A percentile compares a stretch with the other conserved stretches of the same genome.
phyloP scores from a whole-genome alignment of 1,140 invertebrate species.

The Brachionus rubens region DNA sequence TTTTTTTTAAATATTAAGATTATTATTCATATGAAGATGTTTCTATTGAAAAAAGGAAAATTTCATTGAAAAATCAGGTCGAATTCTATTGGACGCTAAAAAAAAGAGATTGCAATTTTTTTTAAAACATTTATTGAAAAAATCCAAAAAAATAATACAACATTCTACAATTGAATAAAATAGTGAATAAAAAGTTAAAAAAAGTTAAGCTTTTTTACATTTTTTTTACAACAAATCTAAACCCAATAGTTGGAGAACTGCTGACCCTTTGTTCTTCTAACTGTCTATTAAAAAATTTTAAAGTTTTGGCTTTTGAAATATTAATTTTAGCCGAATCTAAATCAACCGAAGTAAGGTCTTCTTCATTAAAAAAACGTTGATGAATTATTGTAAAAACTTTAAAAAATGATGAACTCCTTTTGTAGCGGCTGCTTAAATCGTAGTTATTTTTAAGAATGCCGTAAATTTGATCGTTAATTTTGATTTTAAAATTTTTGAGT shows the following conservation, averaged over 20 bases:
- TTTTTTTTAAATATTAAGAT: no score
- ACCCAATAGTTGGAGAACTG: not conserved
- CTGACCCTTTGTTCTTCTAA: not conserved
- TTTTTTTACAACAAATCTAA: constrained; percentile 2
- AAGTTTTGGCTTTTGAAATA: constrained; percentile 5
- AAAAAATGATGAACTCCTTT: not conserved
- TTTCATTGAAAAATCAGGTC: no score
- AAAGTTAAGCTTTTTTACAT: constrained; percentile 17
- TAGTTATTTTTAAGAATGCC: not conserved
- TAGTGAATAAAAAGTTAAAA: not conserved
- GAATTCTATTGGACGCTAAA: no score
- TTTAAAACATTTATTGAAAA: no score
- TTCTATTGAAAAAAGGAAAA: no score
- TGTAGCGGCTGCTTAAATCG: not conserved
- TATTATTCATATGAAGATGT: no score
- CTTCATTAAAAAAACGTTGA: not conserved
- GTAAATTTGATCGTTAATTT: not conserved
- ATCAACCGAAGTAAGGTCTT: not conserved
- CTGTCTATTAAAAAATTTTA: not conserved
- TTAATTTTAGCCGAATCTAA: not conserved
- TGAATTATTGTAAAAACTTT: not conserved
- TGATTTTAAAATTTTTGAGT: constrained; percentile 16
- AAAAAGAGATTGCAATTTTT: no score
- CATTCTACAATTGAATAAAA: no score
- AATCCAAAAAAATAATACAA: no score